Conservation (phyloP, 1,140 invertebrate species). For the Brachionus manjavacas region DNA sequence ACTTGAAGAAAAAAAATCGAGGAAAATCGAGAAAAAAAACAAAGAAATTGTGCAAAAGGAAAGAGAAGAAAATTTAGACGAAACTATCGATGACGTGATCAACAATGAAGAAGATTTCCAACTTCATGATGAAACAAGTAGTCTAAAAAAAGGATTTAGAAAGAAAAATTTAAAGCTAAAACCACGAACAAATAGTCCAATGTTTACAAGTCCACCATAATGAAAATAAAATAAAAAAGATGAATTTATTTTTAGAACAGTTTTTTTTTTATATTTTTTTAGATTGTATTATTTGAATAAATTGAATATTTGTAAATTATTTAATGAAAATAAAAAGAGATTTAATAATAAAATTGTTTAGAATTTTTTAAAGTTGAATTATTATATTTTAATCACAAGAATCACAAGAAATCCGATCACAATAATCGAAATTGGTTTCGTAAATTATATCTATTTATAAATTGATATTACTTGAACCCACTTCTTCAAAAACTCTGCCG, state of each 20-base stretch:
- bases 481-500: too few relatives aligned
- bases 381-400: too few relatives aligned
- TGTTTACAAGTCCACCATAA: neutral
- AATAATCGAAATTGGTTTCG: too few relatives aligned
- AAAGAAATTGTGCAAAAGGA: neutral
- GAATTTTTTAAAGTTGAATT: too few relatives aligned
- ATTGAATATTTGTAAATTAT: neutral
- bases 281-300: neutral
- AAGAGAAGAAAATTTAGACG: neutral
- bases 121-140: neutral
- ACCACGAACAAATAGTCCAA: neutral
- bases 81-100: neutral
- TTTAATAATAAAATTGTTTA: too few relatives aligned
- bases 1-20: neutral
- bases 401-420: too few relatives aligned
- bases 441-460: too few relatives aligned
- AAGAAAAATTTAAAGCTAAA: neutral
- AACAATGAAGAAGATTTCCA: neutral
- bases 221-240: neutral
- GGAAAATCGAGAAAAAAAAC: neutral
- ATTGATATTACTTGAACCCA: too few relatives aligned
- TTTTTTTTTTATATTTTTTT: neutral
- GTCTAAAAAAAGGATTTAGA: conserved; percentile 3
- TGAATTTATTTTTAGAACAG: neutral
- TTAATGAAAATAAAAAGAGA: too few relatives aligned